phyloP scores from a whole-genome alignment of 1,140 invertebrate species.

The Neoseiulus cucumeris region DNA sequence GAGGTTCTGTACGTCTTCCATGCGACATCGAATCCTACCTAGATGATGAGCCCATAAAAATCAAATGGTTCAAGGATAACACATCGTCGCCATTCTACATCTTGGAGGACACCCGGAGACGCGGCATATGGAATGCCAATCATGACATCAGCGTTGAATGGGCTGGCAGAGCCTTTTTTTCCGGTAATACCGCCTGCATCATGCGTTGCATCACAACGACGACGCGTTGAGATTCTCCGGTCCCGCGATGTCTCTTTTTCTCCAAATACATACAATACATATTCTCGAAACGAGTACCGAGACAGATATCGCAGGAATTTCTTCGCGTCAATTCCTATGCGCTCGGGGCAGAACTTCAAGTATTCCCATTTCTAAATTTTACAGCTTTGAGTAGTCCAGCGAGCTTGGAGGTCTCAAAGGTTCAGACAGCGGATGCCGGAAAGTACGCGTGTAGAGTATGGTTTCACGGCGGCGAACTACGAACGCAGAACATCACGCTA shows the following conservation, averaged over 20 bases:
- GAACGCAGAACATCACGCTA: slow-evolving; percentile 2
- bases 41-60: slow-evolving; percentile 2
- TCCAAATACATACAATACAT: no score
- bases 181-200: background rate
- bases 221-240: no score
- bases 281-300: no score
- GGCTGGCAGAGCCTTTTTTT: slow-evolving; percentile 1
- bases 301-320: no score
- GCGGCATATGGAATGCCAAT: slow-evolving; percentile 8
- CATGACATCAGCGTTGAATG: slow-evolving; percentile 10
- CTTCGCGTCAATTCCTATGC: no score
- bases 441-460: background rate
- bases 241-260: no score
- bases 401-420: slow-evolving; percentile 5
- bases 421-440: background rate
- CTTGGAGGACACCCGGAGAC: background rate
- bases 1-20: background rate
- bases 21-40: slow-evolving; percentile 9
- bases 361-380: background rate
- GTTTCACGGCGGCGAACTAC: background rate
- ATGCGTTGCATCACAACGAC: no score
- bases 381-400: slow-evolving; percentile 4
- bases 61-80: slow-evolving; percentile 9
- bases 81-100: slow-evolving; percentile 8
- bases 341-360: no score